Conservation (phyloP, 2,888 invertebrate species). For the Temnothorax unifasciatus region DNA sequence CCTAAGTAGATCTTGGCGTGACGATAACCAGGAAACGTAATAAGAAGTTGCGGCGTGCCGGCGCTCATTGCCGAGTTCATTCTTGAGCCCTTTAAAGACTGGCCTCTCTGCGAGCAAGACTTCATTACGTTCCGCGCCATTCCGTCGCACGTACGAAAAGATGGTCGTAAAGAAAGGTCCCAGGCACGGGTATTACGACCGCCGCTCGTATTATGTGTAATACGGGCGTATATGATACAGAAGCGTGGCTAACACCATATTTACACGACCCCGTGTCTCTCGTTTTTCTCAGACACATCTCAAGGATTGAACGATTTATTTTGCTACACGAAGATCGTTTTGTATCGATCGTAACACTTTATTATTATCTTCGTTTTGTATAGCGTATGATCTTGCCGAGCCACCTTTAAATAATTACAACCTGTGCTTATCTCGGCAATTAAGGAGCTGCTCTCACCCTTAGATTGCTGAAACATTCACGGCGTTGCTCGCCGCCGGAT, state of each 20-base stretch:
- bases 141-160: conserved; percentile 58
- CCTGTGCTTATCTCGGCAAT: conserved; percentile 37
- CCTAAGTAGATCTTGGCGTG: conserved; percentile 61
- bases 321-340: not conserved
- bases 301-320: not conserved
- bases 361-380: not conserved
- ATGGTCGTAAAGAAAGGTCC: conserved; percentile 60
- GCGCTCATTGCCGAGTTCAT: conserved; percentile 59
- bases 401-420: conserved; percentile 31
- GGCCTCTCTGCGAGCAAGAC: conserved; percentile 59
- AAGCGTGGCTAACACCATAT: conserved; percentile 41
- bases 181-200: conserved; percentile 23
- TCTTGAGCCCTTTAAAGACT: conserved; percentile 61
- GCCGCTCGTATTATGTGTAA: conserved; percentile 28
- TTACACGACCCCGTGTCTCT: not conserved
- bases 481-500: conserved; percentile 32
- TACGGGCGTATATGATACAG: conserved; percentile 5
- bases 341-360: not conserved
- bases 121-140: conserved; percentile 40
- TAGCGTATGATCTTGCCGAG: not conserved
- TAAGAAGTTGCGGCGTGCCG: conserved; percentile 63
- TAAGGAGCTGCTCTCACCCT: not conserved
- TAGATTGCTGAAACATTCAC: not conserved
- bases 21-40: conserved; percentile 65
- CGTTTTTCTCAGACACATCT: not conserved